Evolutionary conservation across 2,113 vertebrate species (phyloP), one percentile per base, ranked within the genome.

Genomic region (Pterocles gutturalis): DNA sequence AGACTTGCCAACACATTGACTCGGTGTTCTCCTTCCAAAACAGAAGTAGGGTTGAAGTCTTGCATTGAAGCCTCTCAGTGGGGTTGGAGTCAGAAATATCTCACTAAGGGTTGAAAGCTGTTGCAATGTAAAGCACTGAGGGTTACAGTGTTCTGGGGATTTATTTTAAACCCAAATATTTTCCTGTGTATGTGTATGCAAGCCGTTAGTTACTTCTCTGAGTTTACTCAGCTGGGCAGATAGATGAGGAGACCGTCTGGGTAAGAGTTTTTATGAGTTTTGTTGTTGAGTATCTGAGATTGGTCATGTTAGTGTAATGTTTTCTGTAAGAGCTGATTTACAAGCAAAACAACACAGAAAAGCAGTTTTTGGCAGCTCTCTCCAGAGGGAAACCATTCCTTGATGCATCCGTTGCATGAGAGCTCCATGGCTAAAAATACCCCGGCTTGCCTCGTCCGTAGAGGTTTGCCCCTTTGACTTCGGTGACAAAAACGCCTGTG

Each of bases 201-300:
- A 84, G 84, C 3, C 45, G 10, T 77, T 25, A 72, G 45, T 61
- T 76, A 57, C 81, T 83, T n/a, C 66, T 91, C 19, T 6, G 4
- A 60, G 91, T 87, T 95, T 82, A 89, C 70, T 95, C 91, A 95
- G 93, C 93, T 96, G 89, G 55, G 79, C 57, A 22, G 77, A 71
- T 3, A 29, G 72, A 82, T 7, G 76, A 87, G 66, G 73, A 61
- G 48, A 83, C 57, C 18, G 64, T 41, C 93, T 87, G 84, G 67
- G 79, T 69, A 54, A 54, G 92, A 22, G 10, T 75, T 89, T 53
- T 3, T 20, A 25, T 55, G 69, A 48, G 72, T 84, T 94, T 87
- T 91, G 28, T 72, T 89, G 84, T 71, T 60, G 95, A 24, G 13
- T 71, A 79, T 72, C 48, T 71, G 77, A 29, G 72, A 4, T 25